Percentiles rank a stretch among this genome's conserved stretches.
Conservation (phyloP, 2,888 invertebrate species). For the Cantharis flavilabris region DNA sequence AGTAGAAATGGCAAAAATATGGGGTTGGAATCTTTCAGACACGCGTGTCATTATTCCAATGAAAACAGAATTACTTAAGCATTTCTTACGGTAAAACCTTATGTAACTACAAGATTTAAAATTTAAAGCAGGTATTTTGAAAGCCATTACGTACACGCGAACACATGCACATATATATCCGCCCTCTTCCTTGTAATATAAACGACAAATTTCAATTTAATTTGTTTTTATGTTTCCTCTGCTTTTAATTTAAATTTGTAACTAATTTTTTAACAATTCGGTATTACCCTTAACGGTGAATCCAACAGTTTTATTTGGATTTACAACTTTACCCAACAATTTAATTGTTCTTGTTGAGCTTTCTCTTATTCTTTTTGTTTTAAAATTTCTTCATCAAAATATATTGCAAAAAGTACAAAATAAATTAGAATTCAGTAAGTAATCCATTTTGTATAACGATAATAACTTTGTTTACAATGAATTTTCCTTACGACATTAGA, state of each 20-base stretch:
- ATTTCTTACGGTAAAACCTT: background rate
- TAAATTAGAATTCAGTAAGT: background rate
- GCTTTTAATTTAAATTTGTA: background rate
- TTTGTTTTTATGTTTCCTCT: background rate
- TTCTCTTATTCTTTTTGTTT: background rate
- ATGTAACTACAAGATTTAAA: conserved; percentile 13
- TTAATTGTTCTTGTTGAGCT: background rate
- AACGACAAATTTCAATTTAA: background rate
- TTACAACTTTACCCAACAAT: background rate
- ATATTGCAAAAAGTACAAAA: background rate
- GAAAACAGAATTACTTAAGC: conserved; percentile 1
- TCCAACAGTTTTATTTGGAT: background rate
- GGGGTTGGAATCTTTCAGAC: conserved; percentile 1
- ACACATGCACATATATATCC: conserved; percentile 5
- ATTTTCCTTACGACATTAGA: background rate
- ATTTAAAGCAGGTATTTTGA: conserved; percentile 22
- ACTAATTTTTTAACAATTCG: background rate
- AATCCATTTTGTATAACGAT: background rate
- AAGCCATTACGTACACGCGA: conserved; percentile 20
- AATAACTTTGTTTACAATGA: background rate
- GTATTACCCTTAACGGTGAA: background rate
- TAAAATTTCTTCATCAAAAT: background rate
- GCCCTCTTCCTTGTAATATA: background rate
- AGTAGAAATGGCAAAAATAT: conserved; percentile 5
- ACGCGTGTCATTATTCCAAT: background rate